These are phyloP conservation scores for Nomada fucata DNA, from an alignment of 2,888 invertebrate genomes.

Conservation along the genomic window DNA sequence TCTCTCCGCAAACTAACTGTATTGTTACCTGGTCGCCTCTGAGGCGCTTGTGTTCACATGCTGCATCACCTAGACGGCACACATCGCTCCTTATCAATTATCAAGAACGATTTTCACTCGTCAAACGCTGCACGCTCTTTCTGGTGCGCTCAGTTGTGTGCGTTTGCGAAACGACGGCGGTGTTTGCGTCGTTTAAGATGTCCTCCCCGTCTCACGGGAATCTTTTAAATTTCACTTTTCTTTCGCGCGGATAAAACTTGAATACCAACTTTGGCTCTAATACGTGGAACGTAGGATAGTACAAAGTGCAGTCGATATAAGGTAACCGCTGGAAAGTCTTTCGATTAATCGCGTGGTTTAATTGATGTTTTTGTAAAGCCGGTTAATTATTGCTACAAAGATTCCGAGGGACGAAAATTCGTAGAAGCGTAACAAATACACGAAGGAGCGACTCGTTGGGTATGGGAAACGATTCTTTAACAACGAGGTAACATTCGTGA, in stretches of 20 bases:
- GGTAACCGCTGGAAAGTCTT: too few relatives aligned
- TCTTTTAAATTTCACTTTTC: constrained; percentile 53
- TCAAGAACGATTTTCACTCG: constrained; percentile 30
- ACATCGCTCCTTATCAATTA: constrained; percentile 48
- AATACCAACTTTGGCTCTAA: background rate
- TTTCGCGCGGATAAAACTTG: background rate
- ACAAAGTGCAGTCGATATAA: background rate
- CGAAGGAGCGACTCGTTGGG: too few relatives aligned
- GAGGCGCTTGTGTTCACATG: constrained; percentile 42
- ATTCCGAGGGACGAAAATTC: too few relatives aligned
- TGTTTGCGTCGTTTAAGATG: constrained; percentile 31
- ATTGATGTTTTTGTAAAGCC: too few relatives aligned
- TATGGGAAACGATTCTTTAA: too few relatives aligned
- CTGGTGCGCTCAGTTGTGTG: background rate
- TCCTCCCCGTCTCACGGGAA: constrained; percentile 26
- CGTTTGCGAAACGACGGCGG: background rate
- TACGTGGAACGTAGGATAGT: constrained; percentile 4
- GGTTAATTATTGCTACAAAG: too few relatives aligned
- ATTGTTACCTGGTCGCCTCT: constrained; percentile 71
- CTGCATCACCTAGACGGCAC: constrained; percentile 42
- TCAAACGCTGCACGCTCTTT: background rate
- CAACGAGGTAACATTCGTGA: too few relatives aligned
- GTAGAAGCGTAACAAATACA: too few relatives aligned
- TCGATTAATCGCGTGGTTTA: too few relatives aligned
- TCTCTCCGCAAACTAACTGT: constrained; percentile 80